Base-by-base conservation (phyloP, 2,113 vertebrate species). In the Aspiorhynchus laticeps region DNA sequence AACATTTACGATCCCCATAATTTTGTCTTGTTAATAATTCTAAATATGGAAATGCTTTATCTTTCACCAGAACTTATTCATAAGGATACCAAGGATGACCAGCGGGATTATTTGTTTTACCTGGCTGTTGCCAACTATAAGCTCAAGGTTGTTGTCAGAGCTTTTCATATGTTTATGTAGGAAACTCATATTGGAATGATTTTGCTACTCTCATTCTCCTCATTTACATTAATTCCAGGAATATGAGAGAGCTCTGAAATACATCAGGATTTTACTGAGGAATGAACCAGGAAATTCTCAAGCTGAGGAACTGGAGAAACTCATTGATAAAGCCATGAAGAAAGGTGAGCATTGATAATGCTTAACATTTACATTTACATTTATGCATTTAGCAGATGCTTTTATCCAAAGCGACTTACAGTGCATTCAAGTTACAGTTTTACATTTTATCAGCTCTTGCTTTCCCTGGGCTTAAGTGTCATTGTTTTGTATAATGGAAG, bases 251-350 rank as follows among this genome's bases (percentile, higher is more conserved):
- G 96, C 95, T 7, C 89, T 97, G 14, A 97, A 96, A 89, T 97
- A 95, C 10, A 94, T 97, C 82, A 93, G 95, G 2, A 96, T 93
- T 1, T 93, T 98, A 67, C 93, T 97, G 28, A 95, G 75, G 90
- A 96, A 96, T 0, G 97, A 98, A 86, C 97, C 97, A 0, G 95
- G 94, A 33, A 97, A 98, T 95, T 96, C 92, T 51, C 97, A 98
- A 92, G 96, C 96, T 38, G 88, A 93, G 88, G 96, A 97, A 51
- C 88, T 98, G 93, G 95, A 98, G 63, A 95, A 94, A 24, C 95
- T 97, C 26, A 97, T 98, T 1, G 94, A 96, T 69, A 97, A 96
- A 86, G 95, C 96, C 83, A 93, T 98, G 91, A 96, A 97, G 92
- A 97, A 97, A 95, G 97, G 97, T 96, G 87, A 93, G 76, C 2